Conservation (phyloP, 2,797 vertebrate species). For the Enteromius treurensis region DNA sequence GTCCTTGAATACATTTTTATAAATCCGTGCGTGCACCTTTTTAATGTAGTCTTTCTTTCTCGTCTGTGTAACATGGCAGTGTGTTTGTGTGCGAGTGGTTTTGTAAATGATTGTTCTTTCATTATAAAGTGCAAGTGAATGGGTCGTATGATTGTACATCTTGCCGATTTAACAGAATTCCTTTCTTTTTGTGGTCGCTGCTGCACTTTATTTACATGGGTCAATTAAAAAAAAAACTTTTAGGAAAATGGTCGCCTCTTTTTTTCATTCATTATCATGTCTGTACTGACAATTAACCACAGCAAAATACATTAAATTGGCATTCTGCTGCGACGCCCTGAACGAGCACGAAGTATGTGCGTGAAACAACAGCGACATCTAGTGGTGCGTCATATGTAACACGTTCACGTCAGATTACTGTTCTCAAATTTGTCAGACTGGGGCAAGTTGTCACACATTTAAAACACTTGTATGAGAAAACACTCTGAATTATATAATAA, state of each 20-base stretch:
- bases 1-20: not conserved
- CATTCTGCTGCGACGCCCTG: too few species aligned
- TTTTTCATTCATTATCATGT: conserved; percentile 36
- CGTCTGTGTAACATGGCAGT: not conserved
- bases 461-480: not conserved
- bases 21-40: not conserved
- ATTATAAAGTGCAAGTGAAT: not conserved
- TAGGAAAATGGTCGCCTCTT: conserved; percentile 68
- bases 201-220: conserved; percentile 81
- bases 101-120: conserved; percentile 1
- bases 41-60: not conserved
- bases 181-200: conserved; percentile 78
- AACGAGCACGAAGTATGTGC: not conserved
- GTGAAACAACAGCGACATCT: not conserved
- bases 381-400: too few species aligned
- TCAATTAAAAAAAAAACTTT: conserved; percentile 79
- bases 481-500: too few species aligned
- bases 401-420: too few species aligned
- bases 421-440: not conserved
- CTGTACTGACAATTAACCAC: too few species aligned
- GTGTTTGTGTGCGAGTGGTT: not conserved
- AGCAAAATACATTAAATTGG: not conserved
- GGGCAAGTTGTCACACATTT: not conserved
- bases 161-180: conserved; percentile 71
- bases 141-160: conserved; percentile 53